Base-by-base conservation (phyloP, 2,888 invertebrate genomes). In the Iselma pallidipennis region DNA sequence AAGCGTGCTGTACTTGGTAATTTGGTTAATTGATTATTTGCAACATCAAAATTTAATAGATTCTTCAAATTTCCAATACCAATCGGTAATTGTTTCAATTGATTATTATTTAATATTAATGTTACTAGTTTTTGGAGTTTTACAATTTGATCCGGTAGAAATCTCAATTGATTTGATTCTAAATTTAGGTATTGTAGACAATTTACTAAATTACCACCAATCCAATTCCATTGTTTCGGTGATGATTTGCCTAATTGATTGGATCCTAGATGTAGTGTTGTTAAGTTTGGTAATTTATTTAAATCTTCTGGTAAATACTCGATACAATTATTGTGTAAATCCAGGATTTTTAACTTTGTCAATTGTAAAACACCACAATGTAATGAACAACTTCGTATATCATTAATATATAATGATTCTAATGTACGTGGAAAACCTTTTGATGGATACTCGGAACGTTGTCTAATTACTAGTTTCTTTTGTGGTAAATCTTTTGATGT, bases 401-500 rank as follows among this genome's bases (percentile, higher is more conserved):
- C 87, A 67, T 82, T 85, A 12, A 93, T 84, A 63, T 84, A 80
- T 9, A 93, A 81, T 4, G 82, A 81, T 77, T 89, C 87, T 9
- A 92, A 81, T 1, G 89, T 89, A 70, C 88, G 83, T 9, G 92
- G 91, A 55, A 92, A 87, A 7, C 92, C 91, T 78, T 88, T 86
- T 0, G 82, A 74, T 0, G 93, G 92, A 79, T 91, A 91, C 21
- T 91, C 89, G 12, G 87, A 85, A 49, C 87, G 82, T 65, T 86
- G 84, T 50, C 77, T 83, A 21, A 93, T 86, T 0, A 83, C 78
- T 66, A 92, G 79, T 75, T 89, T 91, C 6, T 81, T 80, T 14
- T 80, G 79, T 0, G 84, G 81, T 55, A 82, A 78, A 14, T 80
- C 82, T 70, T 85, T 87, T 1, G 75, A 68, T 12, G 82, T 76